A percentile compares a stretch with the other conserved stretches of the same genome.
Evolutionary conservation across 2,113 vertebrate species (phyloP).

Genomic region (Salvelinus alpinus): DNA sequence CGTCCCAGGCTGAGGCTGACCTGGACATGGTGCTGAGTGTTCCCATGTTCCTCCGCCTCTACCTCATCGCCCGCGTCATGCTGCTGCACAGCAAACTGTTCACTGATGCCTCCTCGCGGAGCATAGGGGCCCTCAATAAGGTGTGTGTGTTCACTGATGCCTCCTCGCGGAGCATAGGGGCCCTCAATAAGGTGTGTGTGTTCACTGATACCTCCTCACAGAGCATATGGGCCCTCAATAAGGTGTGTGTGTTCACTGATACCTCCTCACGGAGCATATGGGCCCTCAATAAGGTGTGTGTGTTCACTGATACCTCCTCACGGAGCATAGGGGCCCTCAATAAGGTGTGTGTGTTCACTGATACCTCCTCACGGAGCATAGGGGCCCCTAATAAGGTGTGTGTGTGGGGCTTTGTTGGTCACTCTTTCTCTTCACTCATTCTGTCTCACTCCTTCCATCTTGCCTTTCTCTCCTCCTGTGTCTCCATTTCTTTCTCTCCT

Average conservation of each 20-base stretch:
- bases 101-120: constrained; percentile 83
- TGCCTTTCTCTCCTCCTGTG: constrained; percentile 9
- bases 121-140: constrained; percentile 82
- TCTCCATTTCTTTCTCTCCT: constrained; percentile 22
- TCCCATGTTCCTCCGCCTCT: constrained; percentile 97
- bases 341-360: too few species aligned
- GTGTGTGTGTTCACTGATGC: constrained; percentile 76
- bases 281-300: too few species aligned
- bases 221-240: too few species aligned
- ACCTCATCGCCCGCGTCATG: constrained; percentile 98
- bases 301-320: too few species aligned
- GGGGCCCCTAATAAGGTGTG: too few species aligned
- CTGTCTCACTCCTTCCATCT: neutral
- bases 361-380: too few species aligned
- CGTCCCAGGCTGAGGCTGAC: constrained; percentile 90
- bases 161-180: constrained; percentile 79
- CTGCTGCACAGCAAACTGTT: constrained; percentile 98
- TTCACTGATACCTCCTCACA: too few species aligned
- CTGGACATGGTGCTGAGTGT: constrained; percentile 98
- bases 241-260: too few species aligned
- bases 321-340: too few species aligned
- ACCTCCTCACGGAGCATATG: too few species aligned
- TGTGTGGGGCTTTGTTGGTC: neutral
- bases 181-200: constrained; percentile 76
- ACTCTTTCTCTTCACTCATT: neutral